Evolutionary conservation across 2,888 invertebrate species (phyloP).

Genomic region (Callyntrura guangdongensis): DNA sequence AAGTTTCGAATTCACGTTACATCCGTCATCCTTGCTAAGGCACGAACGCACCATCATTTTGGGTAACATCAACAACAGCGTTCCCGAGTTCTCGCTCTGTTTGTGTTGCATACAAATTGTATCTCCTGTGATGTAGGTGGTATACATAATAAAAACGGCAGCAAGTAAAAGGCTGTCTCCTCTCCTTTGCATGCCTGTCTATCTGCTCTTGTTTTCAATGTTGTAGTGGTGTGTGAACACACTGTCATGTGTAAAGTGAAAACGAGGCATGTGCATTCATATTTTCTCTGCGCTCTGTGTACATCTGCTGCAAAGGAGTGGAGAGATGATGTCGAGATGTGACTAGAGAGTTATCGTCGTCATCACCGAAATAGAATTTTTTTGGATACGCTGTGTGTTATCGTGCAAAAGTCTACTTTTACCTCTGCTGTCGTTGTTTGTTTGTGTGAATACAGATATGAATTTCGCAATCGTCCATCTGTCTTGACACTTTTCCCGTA

Average conservation of each 20-base stretch:
- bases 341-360: background rate
- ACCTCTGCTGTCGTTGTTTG: background rate
- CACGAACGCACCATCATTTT: background rate
- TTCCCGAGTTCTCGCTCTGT: background rate
- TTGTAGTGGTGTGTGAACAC: background rate
- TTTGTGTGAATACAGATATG: background rate
- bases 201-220: background rate
- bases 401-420: conserved; percentile 3
- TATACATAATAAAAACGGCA: conserved; percentile 14
- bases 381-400: conserved; percentile 20
- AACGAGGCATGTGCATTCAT: conserved; percentile 13
- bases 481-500: conserved; percentile 34
- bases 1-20: conserved; percentile 7
- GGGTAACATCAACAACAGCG: background rate
- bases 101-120: too few relatives aligned
- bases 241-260: conserved; percentile 7
- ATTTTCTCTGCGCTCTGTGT: background rate
- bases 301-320: conserved; percentile 14
- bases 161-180: conserved; percentile 3
- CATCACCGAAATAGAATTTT: conserved; percentile 28
- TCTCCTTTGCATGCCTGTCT: background rate
- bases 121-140: background rate
- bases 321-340: background rate
- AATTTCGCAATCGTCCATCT: conserved; percentile 13
- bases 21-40: conserved; percentile 31